A percentile compares a stretch with the other conserved stretches of the same genome.
phyloP scores from a whole-genome alignment of 2,797 vertebrate species.

The Smutsia gigantea region DNA sequence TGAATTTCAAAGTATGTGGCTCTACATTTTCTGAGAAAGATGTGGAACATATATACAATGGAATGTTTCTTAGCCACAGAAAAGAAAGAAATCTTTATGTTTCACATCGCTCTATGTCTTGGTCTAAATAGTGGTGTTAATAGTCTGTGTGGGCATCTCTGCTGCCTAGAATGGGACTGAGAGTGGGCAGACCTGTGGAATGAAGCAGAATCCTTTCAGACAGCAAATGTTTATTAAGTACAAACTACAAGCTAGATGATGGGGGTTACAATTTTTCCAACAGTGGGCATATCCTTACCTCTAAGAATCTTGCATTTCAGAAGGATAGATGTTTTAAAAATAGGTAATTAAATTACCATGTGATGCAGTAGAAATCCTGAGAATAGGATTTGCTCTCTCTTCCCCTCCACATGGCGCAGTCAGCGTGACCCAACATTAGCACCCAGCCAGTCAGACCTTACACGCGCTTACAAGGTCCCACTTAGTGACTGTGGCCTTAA shows the following conservation, averaged over 20 bases:
- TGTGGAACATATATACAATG: too few relatives aligned
- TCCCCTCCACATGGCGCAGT: neutral
- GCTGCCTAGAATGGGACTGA: neutral
- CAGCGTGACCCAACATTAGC: neutral
- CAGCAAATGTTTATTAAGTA: neutral
- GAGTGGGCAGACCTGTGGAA: neutral
- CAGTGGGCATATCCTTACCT: neutral
- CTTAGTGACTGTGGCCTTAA: neutral
- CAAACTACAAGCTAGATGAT: neutral
- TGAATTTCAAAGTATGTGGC: neutral
- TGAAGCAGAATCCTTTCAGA: neutral
- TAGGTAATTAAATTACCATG: neutral
- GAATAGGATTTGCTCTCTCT: neutral
- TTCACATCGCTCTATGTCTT: neutral
- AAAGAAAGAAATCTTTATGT: too few relatives aligned
- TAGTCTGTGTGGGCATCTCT: neutral
- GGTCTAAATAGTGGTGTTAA: neutral
- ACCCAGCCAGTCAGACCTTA: neutral
- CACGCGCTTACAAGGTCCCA: neutral
- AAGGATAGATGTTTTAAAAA: neutral
- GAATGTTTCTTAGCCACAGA: too few relatives aligned
- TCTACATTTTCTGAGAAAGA: neutral
- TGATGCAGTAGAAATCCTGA: neutral
- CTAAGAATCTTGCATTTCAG: neutral
- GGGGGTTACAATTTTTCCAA: neutral